Evolutionary conservation across 2,888 invertebrate genomes (phyloP), one percentile per base, ranked within the genome.

Genomic region (Lithophane semibrunnea): DNA sequence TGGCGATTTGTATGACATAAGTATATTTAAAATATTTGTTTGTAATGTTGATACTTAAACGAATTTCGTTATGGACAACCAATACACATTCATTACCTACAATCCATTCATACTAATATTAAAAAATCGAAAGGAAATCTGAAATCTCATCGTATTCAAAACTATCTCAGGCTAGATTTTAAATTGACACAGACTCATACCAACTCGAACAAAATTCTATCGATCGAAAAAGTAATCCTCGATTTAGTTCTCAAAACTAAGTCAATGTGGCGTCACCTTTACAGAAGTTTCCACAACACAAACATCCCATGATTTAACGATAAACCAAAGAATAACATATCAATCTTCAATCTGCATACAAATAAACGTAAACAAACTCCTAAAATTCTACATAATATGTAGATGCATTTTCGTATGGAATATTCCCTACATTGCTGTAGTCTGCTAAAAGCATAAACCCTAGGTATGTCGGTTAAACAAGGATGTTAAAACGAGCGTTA

Each of bases 401-500:
- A 37, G 18, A 61, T 58, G 44, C 56, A 80, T 68, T 65, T 72
- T 18, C 37, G 7, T n/a, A 13, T 13, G 66, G 47, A 79, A 68
- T 54, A 66, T 72, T 79, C 54, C 52, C 44, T 7, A 63, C 64
- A 65, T 65, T 64, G n/a, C 44, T 18, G 44, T 18, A 21, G 13
- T 58, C 60, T 52, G 37, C 10, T 78, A 56, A 66, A 71, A 68
- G 21, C 42, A 75, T 44, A 47, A 64, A 47, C 29, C 49, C 52
- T 73, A 61, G 52, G 16, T 75, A 75, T 71, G 37, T 72, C 69
- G 75, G 79, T 72, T 66, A 74, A 72, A 24, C 71, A 74, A 60
- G 73, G 52, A 73, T 75, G 70, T 75, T 52, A n/a, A 76, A 75
- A 84, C 58, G 54, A 61, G 63, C 60, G 68, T 61, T 67, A 69